phyloP scores from a whole-genome alignment of 2,113 vertebrate species.

The Salvelinus alpinus region DNA sequence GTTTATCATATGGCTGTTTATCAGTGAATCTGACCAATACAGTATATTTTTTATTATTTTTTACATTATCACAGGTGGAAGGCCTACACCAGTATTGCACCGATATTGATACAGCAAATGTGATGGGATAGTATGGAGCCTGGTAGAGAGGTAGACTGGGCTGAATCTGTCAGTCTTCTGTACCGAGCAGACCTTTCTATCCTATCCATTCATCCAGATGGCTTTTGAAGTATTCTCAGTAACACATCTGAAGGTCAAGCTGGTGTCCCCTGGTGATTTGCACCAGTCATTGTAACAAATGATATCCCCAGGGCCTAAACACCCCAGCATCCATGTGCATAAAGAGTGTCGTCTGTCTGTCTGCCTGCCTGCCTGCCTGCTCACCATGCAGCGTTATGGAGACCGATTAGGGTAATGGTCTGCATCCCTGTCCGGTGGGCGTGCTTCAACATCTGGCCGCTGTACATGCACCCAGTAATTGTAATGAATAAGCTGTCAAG shows the following conservation, averaged over 20 bases:
- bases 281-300: conserved; percentile 18
- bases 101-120: not conserved
- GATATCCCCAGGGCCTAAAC: conserved; percentile 1
- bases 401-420: conserved; percentile 26
- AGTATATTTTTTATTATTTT: not conserved
- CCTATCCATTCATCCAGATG: conserved; percentile 1
- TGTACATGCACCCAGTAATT: conserved; percentile 11
- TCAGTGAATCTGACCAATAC: too few relatives aligned
- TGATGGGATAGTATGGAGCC: not conserved
- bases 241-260: conserved; percentile 24
- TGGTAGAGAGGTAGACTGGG: conserved; percentile 16
- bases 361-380: not conserved
- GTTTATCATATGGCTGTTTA: too few relatives aligned
- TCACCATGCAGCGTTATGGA: not conserved
- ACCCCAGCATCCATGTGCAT: not conserved
- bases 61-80: not conserved
- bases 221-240: conserved; percentile 1
- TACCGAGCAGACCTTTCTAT: conserved; percentile 17
- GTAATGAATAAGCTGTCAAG: conserved; percentile 30
- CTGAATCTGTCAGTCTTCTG: not conserved
- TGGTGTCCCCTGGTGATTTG: conserved; percentile 11
- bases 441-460: conserved; percentile 29
- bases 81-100: not conserved
- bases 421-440: conserved; percentile 9
- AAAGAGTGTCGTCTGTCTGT: not conserved